A percentile compares a stretch with the other conserved stretches of the same genome.
Evolutionary conservation across 2,888 invertebrate species (phyloP).

Genomic region (Drosophila tanythrix): DNA sequence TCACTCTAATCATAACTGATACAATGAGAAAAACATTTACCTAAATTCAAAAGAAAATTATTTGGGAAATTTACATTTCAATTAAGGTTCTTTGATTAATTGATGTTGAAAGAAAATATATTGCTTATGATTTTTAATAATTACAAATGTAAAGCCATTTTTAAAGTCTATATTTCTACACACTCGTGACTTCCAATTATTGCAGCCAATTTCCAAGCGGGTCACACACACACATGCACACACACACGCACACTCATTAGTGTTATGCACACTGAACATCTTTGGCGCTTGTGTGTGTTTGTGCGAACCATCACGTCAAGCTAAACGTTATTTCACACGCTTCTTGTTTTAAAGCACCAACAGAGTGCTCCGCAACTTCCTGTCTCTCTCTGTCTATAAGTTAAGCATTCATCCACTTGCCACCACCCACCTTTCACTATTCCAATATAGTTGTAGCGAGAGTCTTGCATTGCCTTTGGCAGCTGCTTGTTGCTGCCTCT

Average conservation of each 20-base stretch:
- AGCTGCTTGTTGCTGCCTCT: slow-evolving; percentile 39
- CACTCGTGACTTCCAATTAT: neutral
- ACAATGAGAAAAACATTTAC: neutral
- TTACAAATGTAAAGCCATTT: neutral
- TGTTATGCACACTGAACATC: slow-evolving; percentile 3
- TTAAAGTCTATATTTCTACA: neutral
- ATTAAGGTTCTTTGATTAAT: neutral
- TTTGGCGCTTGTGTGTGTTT: slow-evolving; percentile 26
- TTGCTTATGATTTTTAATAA: neutral
- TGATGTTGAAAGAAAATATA: neutral
- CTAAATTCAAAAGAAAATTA: too few relatives aligned
- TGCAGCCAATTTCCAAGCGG: slow-evolving; percentile 36
- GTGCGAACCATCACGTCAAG: slow-evolving; percentile 51
- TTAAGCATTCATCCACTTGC: slow-evolving; percentile 22
- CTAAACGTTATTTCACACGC: slow-evolving; percentile 77
- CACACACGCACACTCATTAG: neutral
- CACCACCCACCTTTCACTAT: neutral
- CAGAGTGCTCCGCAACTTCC: neutral
- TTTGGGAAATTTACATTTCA: neutral
- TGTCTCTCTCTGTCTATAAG: neutral
- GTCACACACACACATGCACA: slow-evolving; percentile 9
- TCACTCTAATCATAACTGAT: neutral
- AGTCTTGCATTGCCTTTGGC: slow-evolving; percentile 33
- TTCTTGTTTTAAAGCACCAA: slow-evolving; percentile 67
- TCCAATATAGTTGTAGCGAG: slow-evolving; percentile 5